Base-by-base conservation (phyloP, 1,140 invertebrate genomes). In the Chionoecetes opilio region DNA sequence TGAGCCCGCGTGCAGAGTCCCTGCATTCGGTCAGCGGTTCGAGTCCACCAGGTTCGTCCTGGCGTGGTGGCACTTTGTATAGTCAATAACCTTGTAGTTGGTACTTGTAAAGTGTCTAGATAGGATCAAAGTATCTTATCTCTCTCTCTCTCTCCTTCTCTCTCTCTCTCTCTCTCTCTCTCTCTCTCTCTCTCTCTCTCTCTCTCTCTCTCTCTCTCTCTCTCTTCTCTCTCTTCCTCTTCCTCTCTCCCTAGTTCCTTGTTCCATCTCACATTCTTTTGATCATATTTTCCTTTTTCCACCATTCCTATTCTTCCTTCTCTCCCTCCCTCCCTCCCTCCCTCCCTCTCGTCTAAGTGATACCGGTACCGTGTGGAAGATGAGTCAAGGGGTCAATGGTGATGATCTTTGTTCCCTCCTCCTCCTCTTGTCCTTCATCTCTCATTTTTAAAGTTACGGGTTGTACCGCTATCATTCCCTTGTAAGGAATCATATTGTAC, bases 311-410 rank as follows among this genome's bases (percentile, higher is more conserved):
- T 26, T 63, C 53, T 26, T 63, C 63, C 63, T n/a, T 5, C 21
- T 26, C 9, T 26, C 21, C 63, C n/a, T 26, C 63, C 63, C 21
- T 26, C 21, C n/a, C 63, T 5, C 21, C 63, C 21, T 21, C 63
- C 63, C n/a, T 5, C 6, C n/a, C 21, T 21, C 21, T 5, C 63
- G 21, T 21, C 21, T 75, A 75, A 75, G n/a, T 75, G 63, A 75
- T 75, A 75, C 63, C 63, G 21, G 63, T 75, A 26, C n/a, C 63
- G 63, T 75, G 63, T n/a, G 63, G 63, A 75, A 75, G 63, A 75
- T 75, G 63, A 75, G 63, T 75, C 63, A 75, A n/a, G 63, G 63
- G 63, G 63, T 75, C 63, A 75, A n/a, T 75, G 63, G 63, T 75
- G 63, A n/a, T 75, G 63, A 75, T 75, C 63, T 75, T 21, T n/a